Conservation (phyloP, 2,888 invertebrate species). For the Brachyptera putata region DNA sequence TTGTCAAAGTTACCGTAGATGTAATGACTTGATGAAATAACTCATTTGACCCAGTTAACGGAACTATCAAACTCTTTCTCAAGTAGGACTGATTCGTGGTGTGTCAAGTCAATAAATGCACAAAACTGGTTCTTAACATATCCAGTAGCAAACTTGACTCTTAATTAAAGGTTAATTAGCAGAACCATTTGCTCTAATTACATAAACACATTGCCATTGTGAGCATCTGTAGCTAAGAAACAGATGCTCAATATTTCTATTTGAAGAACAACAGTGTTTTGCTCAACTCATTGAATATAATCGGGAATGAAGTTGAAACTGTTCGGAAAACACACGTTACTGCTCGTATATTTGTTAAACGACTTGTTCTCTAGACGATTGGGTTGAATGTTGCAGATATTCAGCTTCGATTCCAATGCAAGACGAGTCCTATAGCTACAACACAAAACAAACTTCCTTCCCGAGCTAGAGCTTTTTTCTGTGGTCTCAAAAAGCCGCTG, state of each 20-base stretch:
- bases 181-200: neutral
- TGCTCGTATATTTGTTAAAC: conserved; percentile 8
- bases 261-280: conserved; percentile 3
- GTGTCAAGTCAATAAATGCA: too few relatives aligned
- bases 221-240: neutral
- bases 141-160: too few relatives aligned
- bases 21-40: too few relatives aligned
- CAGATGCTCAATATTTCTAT: neutral
- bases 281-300: conserved; percentile 14
- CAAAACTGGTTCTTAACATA: too few relatives aligned
- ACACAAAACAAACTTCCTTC: conserved; percentile 11
- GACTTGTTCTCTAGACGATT: conserved; percentile 15
- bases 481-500: neutral
- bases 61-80: too few relatives aligned
- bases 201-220: neutral
- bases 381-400: conserved; percentile 16
- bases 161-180: neutral
- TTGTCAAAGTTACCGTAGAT: too few relatives aligned
- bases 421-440: conserved; percentile 5
- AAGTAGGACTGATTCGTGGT: too few relatives aligned
- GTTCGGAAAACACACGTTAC: conserved; percentile 16
- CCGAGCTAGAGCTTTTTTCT: conserved; percentile 2
- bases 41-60: too few relatives aligned
- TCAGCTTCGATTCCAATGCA: conserved; percentile 5
- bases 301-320: conserved; percentile 3